Evolutionary conservation across 2,888 invertebrate genomes (phyloP), one percentile per base, ranked within the genome.

Genomic region (Panzeria rudis): DNA sequence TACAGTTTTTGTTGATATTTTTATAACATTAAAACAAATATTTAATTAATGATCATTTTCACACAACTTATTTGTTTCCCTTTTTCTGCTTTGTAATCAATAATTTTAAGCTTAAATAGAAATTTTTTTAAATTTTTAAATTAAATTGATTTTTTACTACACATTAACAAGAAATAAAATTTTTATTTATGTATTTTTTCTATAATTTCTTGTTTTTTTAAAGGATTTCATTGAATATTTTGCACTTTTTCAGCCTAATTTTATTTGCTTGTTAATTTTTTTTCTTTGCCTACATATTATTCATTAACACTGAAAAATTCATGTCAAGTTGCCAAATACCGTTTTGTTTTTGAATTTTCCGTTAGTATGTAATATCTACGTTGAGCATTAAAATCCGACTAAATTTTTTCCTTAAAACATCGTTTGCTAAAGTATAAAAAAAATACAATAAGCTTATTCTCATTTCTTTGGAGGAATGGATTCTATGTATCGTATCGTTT

Each of bases 301-400:
- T 84, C 66, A 62, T 73, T 78, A 77, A 54, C 71, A 83, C 78
- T 76, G 54, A 72, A 29, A 68, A 78, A 78, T 47, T 68, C 15
- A 73, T 73, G 73, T 62, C 73, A 75, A 72, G 17, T 73, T 64
- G n/a, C 64, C 52, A 82, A 75, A 61, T 72, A 81, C 41, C 38
- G 47, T 82, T 50, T 47, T 23, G 41, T 50, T 75, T 13, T 52
- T 66, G 20, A 61, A 20, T 69, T 84, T 78, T 69, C 85, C 85
- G 85, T 85, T 85, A 47, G 32, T 66, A 9, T 77, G 71, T 72
- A 77, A 71, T 76, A 83, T 56, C 64, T 56, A 79, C 78, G 82
- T 66, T 78, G 85, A 79, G 82, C 71, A 75, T 79, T 75, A 61
- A 79, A 82, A 68, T 82, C 78, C 69, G 71, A 85, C 85, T 85